Percentiles rank a stretch among this genome's conserved stretches.
phyloP scores from a whole-genome alignment of 2,797 vertebrate genomes.

The Pangasius macronema region DNA sequence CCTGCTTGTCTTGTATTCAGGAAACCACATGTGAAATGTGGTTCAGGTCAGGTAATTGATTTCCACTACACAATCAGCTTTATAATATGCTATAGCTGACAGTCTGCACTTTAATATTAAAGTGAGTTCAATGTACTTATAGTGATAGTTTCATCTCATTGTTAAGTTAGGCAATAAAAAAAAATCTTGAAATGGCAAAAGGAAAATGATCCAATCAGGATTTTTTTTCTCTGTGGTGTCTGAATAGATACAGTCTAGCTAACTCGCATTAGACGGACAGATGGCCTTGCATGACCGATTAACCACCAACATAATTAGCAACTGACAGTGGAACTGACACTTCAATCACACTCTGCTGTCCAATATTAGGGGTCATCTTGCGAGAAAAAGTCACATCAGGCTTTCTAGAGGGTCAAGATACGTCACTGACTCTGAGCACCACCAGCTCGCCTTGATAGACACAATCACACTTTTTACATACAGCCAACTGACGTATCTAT shows the following conservation, averaged over 20 bases:
- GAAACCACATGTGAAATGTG: not conserved
- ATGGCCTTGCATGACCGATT: not conserved
- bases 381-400: not conserved
- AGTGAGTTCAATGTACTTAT: not conserved
- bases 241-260: not conserved
- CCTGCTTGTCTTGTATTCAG: not conserved
- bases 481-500: not conserved
- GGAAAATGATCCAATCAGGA: not conserved
- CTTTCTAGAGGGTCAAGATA: not conserved
- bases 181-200: not conserved
- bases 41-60: not conserved
- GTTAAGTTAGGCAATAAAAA: not conserved
- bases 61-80: not conserved
- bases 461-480: not conserved
- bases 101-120: not conserved
- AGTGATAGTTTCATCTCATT: not conserved
- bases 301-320: conserved; percentile 15
- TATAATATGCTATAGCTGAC: not conserved
- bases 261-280: conserved; percentile 4
- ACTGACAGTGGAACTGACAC: not conserved
- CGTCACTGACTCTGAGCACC: not conserved
- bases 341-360: not conserved
- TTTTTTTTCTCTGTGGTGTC: conserved; percentile 4
- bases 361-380: not conserved
- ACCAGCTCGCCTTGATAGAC: conserved; percentile 8